These are phyloP conservation scores for Erythrolamprus reginae DNA, from an alignment of 2,113 vertebrate genomes.

Conservation along the genomic window DNA sequence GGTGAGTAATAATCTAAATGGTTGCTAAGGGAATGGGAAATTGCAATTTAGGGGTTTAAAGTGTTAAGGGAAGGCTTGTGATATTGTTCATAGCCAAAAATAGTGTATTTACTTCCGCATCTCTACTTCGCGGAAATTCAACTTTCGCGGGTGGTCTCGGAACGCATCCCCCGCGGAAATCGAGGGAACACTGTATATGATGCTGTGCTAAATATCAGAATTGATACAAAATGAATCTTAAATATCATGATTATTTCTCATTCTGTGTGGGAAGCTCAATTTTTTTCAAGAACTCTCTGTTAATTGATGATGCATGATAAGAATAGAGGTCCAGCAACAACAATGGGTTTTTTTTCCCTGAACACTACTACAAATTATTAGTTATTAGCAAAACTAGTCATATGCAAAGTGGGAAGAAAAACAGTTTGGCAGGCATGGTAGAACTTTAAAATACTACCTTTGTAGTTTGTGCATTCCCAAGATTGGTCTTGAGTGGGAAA, in stretches of 20 bases:
- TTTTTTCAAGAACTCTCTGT: neutral
- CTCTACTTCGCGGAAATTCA: no score
- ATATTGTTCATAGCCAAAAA: no score
- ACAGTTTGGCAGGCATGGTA: neutral
- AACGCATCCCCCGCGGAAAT: no score
- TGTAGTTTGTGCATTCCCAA: neutral
- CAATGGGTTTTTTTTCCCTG: neutral
- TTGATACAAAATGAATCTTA: neutral
- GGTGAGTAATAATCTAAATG: no score
- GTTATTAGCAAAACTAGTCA: neutral
- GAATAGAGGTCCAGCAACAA: neutral
- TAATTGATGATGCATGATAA: neutral
- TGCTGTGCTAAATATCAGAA: neutral
- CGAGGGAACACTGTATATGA: no score
- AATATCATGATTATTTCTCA: neutral
- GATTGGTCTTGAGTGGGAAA: neutral
- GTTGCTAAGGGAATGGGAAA: no score
- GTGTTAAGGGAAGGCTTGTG: no score
- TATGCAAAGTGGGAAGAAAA: neutral
- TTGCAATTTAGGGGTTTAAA: no score
- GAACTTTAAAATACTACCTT: neutral
- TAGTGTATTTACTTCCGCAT: no score
- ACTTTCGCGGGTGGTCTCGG: no score
- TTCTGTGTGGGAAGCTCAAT: neutral
- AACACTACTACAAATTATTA: neutral